Base-by-base conservation (phyloP, 2,797 vertebrate genomes). In the Ptychobarbus kaznakovi region DNA sequence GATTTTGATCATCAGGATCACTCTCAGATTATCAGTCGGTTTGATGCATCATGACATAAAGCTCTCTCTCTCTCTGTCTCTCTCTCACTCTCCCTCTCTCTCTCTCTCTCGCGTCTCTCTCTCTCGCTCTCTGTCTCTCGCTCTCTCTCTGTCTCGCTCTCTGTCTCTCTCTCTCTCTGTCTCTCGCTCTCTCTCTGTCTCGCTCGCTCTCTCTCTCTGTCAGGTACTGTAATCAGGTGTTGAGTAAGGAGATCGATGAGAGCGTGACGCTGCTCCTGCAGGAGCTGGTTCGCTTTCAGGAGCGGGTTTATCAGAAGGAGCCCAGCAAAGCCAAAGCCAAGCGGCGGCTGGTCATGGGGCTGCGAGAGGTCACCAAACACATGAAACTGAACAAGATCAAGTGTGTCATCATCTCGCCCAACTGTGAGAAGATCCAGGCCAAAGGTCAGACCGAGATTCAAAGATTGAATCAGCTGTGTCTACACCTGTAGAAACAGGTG, bases 341-440 rank as follows among this genome's bases (percentile, higher is more conserved):
- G 89, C 96, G 98, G 3, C 95, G 98, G 2, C 96, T 99, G 40
- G 98, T 99, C 44, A 99, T 99, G 98, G 98, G 98, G 1, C 94
- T 99, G n/a, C 91, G 98, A 63, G 98, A 99, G 89, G 98, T 99
- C 89, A 99, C 98, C 8, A 99, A 99, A 84, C 98, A 99, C 91
- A 99, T 99, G 98, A 99, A 98, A 86, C 89, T 99, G 38, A 96
- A 95, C 84, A 99, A 99, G 93, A 99, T 99, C 83, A 99, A 97
- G 81, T 99, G 98, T 88, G 98, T 99, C 10, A 97, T 99, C 90
- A 99, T 99, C 92, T 99, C 98, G 68, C 98, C 98, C 74, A 99
- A 99, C 94, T 99, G 98, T 38, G 98, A 99, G 93, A 99, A 99
- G 94, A 99, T 99, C 89, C 98, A 99, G 88, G 97, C 98, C 75